A percentile compares a stretch with the other conserved stretches of the same genome.
These are phyloP conservation scores for Parelbella ahira DNA, from an alignment of 2,888 invertebrate species.

Conservation along the genomic window DNA sequence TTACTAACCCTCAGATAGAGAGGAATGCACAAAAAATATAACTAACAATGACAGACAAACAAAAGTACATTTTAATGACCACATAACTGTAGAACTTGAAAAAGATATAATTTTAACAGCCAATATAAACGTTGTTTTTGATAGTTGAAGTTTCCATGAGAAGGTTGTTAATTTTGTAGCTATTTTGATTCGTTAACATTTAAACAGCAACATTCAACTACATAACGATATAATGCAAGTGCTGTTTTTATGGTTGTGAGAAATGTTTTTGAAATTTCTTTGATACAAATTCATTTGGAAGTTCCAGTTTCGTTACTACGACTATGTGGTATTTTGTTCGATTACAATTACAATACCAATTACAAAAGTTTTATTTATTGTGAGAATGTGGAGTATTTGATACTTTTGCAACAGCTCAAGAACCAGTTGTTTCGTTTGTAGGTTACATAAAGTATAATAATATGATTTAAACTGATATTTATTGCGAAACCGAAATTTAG, in stretches of 20 bases:
- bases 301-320: background rate
- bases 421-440: no score
- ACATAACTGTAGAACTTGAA: slow-evolving; percentile 50
- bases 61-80: slow-evolving; percentile 70
- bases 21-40: slow-evolving; percentile 60
- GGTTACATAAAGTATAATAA: no score
- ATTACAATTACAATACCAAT: no score
- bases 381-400: no score
- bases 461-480: no score
- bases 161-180: slow-evolving; percentile 62
- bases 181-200: slow-evolving; percentile 31
- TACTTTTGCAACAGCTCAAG: no score
- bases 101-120: slow-evolving; percentile 70
- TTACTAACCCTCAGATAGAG: slow-evolving; percentile 44
- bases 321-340: no score
- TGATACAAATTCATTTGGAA: background rate
- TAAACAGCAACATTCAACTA: slow-evolving; percentile 18
- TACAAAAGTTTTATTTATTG: no score
- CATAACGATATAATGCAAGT: slow-evolving; percentile 26
- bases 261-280: slow-evolving; percentile 28
- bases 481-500: no score
- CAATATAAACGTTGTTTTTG: slow-evolving; percentile 50
- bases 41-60: slow-evolving; percentile 55
- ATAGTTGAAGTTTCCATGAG: slow-evolving; percentile 56
- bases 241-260: slow-evolving; percentile 41